phyloP scores from a whole-genome alignment of 2,888 invertebrate genomes.

The Meteorus cinctellus region DNA sequence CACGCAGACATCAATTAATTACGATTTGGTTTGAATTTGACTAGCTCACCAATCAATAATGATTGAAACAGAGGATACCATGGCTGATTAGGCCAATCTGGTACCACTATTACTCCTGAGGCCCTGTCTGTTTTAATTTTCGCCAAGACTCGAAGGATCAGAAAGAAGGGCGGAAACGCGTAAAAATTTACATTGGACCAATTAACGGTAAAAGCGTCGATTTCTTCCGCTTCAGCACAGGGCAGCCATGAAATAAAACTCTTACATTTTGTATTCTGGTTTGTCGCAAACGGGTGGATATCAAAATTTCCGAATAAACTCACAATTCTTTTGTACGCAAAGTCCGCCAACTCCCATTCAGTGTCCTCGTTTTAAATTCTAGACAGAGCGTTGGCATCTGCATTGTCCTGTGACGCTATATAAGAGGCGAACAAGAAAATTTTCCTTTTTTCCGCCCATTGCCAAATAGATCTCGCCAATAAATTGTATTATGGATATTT shows the following conservation, averaged over 20 bases:
- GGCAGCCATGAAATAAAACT: slow-evolving; percentile 54
- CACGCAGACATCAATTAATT: slow-evolving; percentile 30
- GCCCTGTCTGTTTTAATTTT: slow-evolving; percentile 40
- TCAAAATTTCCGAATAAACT: slow-evolving; percentile 40
- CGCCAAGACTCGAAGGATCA: slow-evolving; percentile 41
- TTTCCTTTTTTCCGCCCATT: slow-evolving; percentile 5
- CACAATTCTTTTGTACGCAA: background rate
- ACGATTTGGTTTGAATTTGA: slow-evolving; percentile 24
- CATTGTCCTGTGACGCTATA: slow-evolving; percentile 5
- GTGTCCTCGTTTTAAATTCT: slow-evolving; percentile 1
- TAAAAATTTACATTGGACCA: slow-evolving; percentile 42
- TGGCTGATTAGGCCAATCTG: slow-evolving; percentile 45
- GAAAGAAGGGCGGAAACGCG: slow-evolving; percentile 40
- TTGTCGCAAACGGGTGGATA: slow-evolving; percentile 56
- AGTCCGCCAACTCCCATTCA: background rate
- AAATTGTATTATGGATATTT: background rate
- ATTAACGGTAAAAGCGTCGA: slow-evolving; percentile 55
- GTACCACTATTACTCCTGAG: slow-evolving; percentile 44
- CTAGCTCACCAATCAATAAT: background rate
- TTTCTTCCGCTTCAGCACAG: slow-evolving; percentile 49
- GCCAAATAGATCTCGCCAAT: background rate
- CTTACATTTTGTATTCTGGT: slow-evolving; percentile 54
- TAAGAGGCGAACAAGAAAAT: background rate
- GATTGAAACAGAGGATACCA: slow-evolving; percentile 45
- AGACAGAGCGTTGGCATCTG: slow-evolving; percentile 2